Evolutionary conservation across 2,113 vertebrate species (phyloP).

Genomic region (Stigmatopora nigra): DNA sequence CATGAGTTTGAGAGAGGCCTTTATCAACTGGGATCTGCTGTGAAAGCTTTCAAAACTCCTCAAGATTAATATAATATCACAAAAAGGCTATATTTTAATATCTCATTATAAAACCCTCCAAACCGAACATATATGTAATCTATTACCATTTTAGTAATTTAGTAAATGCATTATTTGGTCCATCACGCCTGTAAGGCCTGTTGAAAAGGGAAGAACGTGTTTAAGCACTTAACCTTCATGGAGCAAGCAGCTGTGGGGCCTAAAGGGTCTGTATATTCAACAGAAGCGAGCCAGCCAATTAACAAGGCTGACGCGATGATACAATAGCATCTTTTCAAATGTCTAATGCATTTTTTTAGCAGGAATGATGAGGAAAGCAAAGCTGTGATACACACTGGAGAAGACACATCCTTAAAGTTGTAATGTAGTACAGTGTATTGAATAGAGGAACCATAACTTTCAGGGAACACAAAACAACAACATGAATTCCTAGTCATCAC

Average conservation of each 20-base stretch:
- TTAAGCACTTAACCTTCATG: conserved; percentile 66
- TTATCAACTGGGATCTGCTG: conserved; percentile 8
- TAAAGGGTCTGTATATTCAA: conserved; percentile 51
- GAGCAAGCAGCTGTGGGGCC: conserved; percentile 60
- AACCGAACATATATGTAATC: conserved; percentile 31
- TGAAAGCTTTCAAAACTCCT: conserved; percentile 26
- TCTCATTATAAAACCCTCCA: conserved; percentile 9
- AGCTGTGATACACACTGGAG: not conserved
- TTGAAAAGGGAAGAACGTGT: conserved; percentile 46
- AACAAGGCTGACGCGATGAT: conserved; percentile 52
- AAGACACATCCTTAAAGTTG: not conserved
- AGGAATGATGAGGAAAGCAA: conserved; percentile 1
- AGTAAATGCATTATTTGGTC: conserved; percentile 37
- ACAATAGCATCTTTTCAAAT: conserved; percentile 66
- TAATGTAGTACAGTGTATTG: not conserved
- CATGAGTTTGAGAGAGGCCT: conserved; percentile 2
- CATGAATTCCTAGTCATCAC: no score
- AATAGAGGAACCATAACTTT: not conserved
- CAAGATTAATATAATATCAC: conserved; percentile 11
- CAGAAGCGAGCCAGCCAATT: conserved; percentile 55
- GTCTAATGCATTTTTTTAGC: conserved; percentile 43
- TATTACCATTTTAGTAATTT: conserved; percentile 33
- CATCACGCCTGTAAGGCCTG: conserved; percentile 44
- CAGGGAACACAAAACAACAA: not conserved
- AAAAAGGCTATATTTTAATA: conserved; percentile 13